Percentiles rank a stretch among this genome's conserved stretches.
These are phyloP conservation scores for Rhyacichthys aspro DNA, from an alignment of 2,797 vertebrate genomes.

Conservation along the genomic window DNA sequence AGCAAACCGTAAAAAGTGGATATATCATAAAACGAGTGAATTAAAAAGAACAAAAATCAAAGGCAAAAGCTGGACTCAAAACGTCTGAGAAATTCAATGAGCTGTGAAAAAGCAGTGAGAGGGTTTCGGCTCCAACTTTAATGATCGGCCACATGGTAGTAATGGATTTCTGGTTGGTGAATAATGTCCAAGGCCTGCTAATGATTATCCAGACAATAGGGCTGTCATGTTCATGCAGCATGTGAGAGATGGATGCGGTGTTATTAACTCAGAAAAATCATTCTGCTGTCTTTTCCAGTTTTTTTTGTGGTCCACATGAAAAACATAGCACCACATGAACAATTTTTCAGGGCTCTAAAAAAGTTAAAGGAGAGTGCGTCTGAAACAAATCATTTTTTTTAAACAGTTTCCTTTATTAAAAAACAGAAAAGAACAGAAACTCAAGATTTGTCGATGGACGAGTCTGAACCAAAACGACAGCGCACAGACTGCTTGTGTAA, in stretches of 20 bases:
- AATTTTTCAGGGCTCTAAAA: constrained; percentile 31
- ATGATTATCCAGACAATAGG: constrained; percentile 33
- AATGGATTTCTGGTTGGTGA: constrained; percentile 15
- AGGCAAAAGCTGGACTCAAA: constrained; percentile 3
- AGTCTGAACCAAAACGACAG: constrained; percentile 75
- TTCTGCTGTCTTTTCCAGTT: no score
- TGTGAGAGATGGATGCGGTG: constrained; percentile 10
- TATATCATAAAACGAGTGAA: constrained; percentile 10
- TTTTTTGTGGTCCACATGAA: constrained; percentile 27
- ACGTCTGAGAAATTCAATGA: constrained; percentile 6
- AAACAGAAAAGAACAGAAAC: constrained; percentile 40
- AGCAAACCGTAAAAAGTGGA: constrained; percentile 3
- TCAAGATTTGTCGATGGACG: constrained; percentile 68
- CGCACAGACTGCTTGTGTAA: constrained; percentile 48
- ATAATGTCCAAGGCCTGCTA: constrained; percentile 6
- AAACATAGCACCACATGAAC: neutral
- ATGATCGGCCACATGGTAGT: constrained; percentile 12
- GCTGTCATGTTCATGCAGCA: constrained; percentile 17
- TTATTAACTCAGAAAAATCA: constrained; percentile 17
- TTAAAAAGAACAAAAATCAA: constrained; percentile 4
- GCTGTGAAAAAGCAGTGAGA: constrained; percentile 12
- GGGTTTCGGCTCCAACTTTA: neutral
- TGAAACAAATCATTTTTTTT: constrained; percentile 48
- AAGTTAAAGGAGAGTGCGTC: constrained; percentile 31
- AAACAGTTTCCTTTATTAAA: constrained; percentile 61